Evolutionary conservation across 2,797 vertebrate genomes (phyloP).

Genomic region (Capromys pilorides): DNA sequence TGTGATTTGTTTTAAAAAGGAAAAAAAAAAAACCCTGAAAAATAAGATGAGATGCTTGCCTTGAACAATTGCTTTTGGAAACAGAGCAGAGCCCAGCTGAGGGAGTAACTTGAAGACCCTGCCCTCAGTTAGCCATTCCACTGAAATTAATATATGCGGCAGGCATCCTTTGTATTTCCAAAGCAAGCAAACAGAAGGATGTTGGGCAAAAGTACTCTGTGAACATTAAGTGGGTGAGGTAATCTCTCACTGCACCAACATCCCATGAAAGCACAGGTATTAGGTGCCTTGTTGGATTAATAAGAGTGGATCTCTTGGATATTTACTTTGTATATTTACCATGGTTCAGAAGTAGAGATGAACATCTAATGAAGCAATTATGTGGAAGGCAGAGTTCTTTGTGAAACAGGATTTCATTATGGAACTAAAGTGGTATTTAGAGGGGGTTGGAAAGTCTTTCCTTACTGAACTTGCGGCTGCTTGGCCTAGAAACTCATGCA

Average conservation of each 20-base stretch:
- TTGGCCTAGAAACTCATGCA: conserved; percentile 15
- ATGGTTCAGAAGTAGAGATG: neutral
- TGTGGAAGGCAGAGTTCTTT: neutral
- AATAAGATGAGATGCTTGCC: conserved; percentile 17
- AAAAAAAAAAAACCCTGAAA: neutral
- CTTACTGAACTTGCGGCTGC: neutral
- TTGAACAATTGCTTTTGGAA: conserved; percentile 37
- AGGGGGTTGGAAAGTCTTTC: conserved; percentile 20
- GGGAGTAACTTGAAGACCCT: neutral
- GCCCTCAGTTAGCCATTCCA: conserved; percentile 16
- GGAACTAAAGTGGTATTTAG: neutral
- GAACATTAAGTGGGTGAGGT: neutral
- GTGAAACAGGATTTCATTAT: neutral
- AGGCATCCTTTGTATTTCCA: neutral
- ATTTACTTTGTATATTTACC: neutral
- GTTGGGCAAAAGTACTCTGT: conserved; percentile 4
- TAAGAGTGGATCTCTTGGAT: neutral
- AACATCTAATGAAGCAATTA: neutral
- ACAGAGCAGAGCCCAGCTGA: neutral
- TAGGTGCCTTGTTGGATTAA: neutral
- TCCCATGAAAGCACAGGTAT: neutral
- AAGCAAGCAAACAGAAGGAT: conserved; percentile 48
- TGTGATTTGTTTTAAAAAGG: conserved; percentile 18
- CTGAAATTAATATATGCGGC: neutral
- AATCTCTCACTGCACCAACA: neutral